phyloP scores from a whole-genome alignment of 2,113 vertebrate species.

The Macrotis lagotis region DNA sequence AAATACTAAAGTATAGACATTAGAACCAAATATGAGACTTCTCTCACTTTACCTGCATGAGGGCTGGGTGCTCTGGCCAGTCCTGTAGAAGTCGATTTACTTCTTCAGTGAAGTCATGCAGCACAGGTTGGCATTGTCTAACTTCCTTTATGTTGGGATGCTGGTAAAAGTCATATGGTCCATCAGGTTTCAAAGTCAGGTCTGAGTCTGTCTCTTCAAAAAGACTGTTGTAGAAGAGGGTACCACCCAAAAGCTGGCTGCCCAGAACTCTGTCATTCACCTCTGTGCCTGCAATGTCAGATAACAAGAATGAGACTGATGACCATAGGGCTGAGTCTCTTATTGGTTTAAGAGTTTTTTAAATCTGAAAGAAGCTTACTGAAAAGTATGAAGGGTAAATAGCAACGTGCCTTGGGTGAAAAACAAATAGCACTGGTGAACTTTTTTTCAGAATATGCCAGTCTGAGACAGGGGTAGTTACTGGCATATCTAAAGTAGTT shows the following conservation, averaged over 20 bases:
- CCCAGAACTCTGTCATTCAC: slow-evolving; percentile 89
- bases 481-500: not conserved
- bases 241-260: slow-evolving; percentile 90
- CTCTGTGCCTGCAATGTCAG: slow-evolving; percentile 86
- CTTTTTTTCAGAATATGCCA: not conserved
- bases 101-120: slow-evolving; percentile 87
- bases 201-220: slow-evolving; percentile 83
- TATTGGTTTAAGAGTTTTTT: not conserved
- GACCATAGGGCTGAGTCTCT: not conserved
- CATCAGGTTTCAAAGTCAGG: slow-evolving; percentile 85
- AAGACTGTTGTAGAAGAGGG: slow-evolving; percentile 91
- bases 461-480: not conserved
- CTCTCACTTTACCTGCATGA: slow-evolving; percentile 88
- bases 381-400: not conserved
- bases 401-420: not conserved
- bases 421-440: not conserved
- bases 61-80: slow-evolving; percentile 96
- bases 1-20: not conserved
- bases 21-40: not conserved
- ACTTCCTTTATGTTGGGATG: slow-evolving; percentile 93
- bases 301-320: slow-evolving; percentile 15
- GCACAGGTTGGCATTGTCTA: slow-evolving; percentile 88
- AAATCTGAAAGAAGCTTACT: not conserved
- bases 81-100: slow-evolving; percentile 89
- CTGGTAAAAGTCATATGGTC: slow-evolving; percentile 96